Evolutionary conservation across 2,797 vertebrate genomes (phyloP).

Genomic region (Euthynnus affinis): DNA sequence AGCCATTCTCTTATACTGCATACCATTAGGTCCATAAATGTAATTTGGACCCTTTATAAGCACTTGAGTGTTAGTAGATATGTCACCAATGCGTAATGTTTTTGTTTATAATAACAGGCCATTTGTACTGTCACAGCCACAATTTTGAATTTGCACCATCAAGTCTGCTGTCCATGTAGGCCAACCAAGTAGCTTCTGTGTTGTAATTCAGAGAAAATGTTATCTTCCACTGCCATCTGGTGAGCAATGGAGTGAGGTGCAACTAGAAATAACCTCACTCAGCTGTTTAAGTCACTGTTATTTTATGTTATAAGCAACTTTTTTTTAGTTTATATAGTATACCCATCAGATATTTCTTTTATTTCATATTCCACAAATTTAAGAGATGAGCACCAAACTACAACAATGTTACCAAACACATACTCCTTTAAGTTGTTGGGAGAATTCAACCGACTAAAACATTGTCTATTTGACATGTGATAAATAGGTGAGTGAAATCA

Average conservation of each 20-base stretch:
- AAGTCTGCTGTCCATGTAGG: conserved; percentile 35
- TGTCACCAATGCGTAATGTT: not conserved
- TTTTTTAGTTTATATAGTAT: not conserved
- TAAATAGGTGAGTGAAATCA: not conserved
- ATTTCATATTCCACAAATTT: not conserved
- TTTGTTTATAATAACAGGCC: not conserved
- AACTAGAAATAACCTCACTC: conserved; percentile 5
- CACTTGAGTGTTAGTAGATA: not conserved
- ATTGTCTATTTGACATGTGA: not conserved
- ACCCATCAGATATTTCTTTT: not conserved
- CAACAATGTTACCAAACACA: not conserved
- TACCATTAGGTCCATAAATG: not conserved
- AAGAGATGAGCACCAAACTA: not conserved
- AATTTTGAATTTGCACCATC: conserved; percentile 21
- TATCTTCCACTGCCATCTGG: conserved; percentile 69
- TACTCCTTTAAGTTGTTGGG: not conserved
- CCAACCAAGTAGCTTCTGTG: not conserved
- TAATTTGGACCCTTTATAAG: not conserved
- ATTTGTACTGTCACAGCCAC: not conserved
- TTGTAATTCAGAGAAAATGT: conserved; percentile 16
- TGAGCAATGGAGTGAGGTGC: conserved; percentile 57
- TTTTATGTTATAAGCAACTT: not conserved
- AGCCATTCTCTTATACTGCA: not conserved
- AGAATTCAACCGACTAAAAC: not conserved
- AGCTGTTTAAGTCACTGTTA: not conserved